Percentiles rank a stretch among this genome's conserved stretches.
Evolutionary conservation across 1,140 invertebrate genomes (phyloP).

Genomic region (Hydropsyche tenuis): DNA sequence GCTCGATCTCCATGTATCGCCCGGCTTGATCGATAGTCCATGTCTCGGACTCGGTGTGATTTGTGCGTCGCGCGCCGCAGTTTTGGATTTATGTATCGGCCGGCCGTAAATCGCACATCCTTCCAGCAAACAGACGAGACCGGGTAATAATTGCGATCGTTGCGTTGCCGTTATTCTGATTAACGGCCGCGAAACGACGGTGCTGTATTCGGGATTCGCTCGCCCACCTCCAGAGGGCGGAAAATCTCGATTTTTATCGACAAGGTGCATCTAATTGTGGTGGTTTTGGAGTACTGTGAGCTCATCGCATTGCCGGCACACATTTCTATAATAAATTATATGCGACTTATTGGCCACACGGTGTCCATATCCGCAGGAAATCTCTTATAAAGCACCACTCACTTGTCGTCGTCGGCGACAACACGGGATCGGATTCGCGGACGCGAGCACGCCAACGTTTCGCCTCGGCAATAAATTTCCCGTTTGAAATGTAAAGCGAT

Average conservation of each 20-base stretch:
- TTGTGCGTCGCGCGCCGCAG: neutral
- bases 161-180: conserved; percentile 6
- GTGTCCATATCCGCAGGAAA: conserved; percentile 16
- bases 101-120: conserved; percentile 10
- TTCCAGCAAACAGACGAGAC: conserved; percentile 2
- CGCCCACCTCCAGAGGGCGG: too few species aligned
- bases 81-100: conserved; percentile 13
- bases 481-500: conserved; percentile 28
- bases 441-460: conserved; percentile 3
- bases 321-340: too few species aligned
- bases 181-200: neutral
- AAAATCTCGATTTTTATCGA: too few species aligned
- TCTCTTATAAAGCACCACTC: conserved; percentile 4
- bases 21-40: neutral
- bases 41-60: neutral
- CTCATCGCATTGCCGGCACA: too few species aligned
- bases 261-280: too few species aligned
- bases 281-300: too few species aligned
- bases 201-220: too few species aligned
- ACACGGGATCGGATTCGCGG: conserved; percentile 3
- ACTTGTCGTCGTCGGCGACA: conserved; percentile 1
- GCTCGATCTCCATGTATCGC: neutral
- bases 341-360: neutral
- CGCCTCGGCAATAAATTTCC: conserved; percentile 31
- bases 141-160: conserved; percentile 3